These are phyloP conservation scores for Sphaerophoria taeniata DNA, from an alignment of 2,888 invertebrate genomes.

Conservation along the genomic window DNA sequence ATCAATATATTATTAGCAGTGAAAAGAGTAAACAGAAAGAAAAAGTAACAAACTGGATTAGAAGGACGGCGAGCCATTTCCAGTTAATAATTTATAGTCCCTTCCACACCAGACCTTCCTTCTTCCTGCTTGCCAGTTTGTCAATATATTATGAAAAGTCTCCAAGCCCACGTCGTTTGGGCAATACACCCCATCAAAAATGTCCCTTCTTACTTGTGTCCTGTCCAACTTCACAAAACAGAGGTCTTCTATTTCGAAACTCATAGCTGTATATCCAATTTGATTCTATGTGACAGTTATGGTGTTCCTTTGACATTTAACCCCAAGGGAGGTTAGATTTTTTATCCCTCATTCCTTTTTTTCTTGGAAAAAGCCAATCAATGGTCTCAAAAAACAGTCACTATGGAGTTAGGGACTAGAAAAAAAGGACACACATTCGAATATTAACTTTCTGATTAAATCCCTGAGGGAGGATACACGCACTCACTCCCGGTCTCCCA, in stretches of 20 bases:
- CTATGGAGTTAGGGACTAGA: background rate
- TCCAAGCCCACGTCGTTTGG: constrained; percentile 49
- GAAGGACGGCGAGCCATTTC: constrained; percentile 31
- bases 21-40: constrained; percentile 1
- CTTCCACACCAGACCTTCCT: background rate
- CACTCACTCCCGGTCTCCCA: background rate
- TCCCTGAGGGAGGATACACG: constrained; percentile 57
- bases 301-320: constrained; percentile 50
- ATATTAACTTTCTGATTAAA: constrained; percentile 74
- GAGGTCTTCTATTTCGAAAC: constrained; percentile 51
- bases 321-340: constrained; percentile 24
- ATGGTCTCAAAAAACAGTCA: constrained; percentile 51
- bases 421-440: constrained; percentile 52
- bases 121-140: constrained; percentile 1
- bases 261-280: constrained; percentile 55
- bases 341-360: background rate
- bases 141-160: constrained; percentile 53
- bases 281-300: constrained; percentile 68
- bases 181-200: background rate
- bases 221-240: too few species aligned
- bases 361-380: constrained; percentile 48
- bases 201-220: too few species aligned
- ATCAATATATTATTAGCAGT: constrained; percentile 63
- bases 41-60: constrained; percentile 31
- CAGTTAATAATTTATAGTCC: constrained; percentile 64